These are phyloP conservation scores for Plotosus lineatus DNA, from an alignment of 2,113 vertebrate species.

Conservation along the genomic window DNA sequence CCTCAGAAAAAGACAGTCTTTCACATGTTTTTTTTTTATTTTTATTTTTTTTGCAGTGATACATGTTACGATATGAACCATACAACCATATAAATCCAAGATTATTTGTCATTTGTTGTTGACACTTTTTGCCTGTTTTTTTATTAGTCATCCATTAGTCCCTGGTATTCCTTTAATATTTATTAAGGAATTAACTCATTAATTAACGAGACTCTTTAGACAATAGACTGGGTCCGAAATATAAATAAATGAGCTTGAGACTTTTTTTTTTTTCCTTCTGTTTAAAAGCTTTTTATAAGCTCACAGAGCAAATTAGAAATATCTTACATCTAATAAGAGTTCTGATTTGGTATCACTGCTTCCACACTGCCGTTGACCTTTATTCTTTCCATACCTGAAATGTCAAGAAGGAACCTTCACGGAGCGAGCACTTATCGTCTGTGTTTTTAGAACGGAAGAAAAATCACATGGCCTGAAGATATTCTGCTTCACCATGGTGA, in stretches of 20 bases:
- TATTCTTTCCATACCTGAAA: conserved; percentile 41
- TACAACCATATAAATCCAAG: background rate
- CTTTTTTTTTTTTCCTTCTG: background rate
- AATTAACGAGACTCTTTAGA: background rate
- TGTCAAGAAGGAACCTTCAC: conserved; percentile 37
- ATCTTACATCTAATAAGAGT: background rate
- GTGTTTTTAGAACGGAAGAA: conserved; percentile 44
- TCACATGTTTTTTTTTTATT: too few species aligned
- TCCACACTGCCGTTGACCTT: conserved; percentile 27
- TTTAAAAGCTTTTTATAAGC: background rate
- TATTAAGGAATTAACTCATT: too few species aligned
- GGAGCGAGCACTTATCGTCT: conserved; percentile 52
- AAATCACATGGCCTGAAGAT: conserved; percentile 61
- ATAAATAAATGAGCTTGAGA: background rate
- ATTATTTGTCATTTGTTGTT: background rate
- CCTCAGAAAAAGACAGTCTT: background rate
- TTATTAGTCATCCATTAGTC: background rate
- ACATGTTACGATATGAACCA: too few species aligned
- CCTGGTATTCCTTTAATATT: background rate
- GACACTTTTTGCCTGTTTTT: background rate
- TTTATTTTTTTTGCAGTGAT: too few species aligned
- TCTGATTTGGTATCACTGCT: conserved; percentile 16
- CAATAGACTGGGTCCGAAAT: background rate
- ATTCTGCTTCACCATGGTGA: conserved; percentile 57
- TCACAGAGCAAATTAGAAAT: background rate